A percentile compares a stretch with the other conserved stretches of the same genome.
These are phyloP conservation scores for Ursus arctos DNA, from an alignment of 2,113 vertebrate genomes.

Conservation along the genomic window DNA sequence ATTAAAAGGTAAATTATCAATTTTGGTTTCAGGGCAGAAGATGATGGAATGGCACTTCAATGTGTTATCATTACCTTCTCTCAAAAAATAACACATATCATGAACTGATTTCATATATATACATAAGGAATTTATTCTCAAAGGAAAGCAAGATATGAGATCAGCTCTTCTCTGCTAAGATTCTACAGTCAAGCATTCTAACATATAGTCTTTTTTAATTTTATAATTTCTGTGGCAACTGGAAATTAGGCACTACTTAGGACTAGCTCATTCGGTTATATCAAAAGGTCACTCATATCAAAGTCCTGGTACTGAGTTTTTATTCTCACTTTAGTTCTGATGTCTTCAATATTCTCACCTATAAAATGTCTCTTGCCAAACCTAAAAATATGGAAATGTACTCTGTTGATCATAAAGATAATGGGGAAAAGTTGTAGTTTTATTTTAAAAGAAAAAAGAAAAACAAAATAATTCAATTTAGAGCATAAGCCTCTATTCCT, in stretches of 20 bases:
- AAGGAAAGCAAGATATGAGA: background rate
- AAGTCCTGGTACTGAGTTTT: background rate
- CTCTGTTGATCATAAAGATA: background rate
- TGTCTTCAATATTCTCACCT: background rate
- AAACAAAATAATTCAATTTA: conserved; percentile 15
- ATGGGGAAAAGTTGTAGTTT: background rate
- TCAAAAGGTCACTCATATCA: background rate
- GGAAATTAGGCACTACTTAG: background rate
- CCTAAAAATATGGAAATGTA: background rate
- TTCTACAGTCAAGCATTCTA: background rate
- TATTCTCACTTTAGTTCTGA: background rate
- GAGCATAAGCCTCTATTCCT: background rate
- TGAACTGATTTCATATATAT: background rate
- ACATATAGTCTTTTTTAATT: background rate
- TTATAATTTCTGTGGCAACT: background rate
- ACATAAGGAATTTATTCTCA: background rate
- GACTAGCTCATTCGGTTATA: background rate
- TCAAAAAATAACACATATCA: background rate
- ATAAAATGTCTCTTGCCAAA: background rate
- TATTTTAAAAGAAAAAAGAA: background rate
- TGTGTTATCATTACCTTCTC: background rate
- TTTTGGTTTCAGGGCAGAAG: background rate
- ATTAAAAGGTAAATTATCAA: background rate
- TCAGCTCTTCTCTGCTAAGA: background rate
- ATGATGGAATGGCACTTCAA: background rate